Evolutionary conservation across 2,113 vertebrate genomes (phyloP), one percentile per base, ranked within the genome.

Genomic region (Podiceps cristatus): DNA sequence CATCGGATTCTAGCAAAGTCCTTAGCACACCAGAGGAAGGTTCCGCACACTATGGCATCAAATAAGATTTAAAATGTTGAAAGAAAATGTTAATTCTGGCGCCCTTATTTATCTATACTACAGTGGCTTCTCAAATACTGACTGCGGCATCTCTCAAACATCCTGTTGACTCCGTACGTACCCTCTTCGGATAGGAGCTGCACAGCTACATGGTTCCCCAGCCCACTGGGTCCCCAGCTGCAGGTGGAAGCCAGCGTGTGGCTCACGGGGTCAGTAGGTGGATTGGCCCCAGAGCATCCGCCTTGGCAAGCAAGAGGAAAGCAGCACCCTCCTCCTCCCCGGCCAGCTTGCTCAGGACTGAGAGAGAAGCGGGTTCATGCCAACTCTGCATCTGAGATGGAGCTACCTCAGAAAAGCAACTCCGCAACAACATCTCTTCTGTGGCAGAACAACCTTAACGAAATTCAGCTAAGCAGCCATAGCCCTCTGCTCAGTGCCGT

Each of bases 191-290:
- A 45, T 75, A 8, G 18, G 13, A 59, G 58, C 62, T 75, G 25
- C 25, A 29, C 3, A 7, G 50, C 55, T 50, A 7, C 50, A 11
- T 2, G 12, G 9, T 45, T 94, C 58, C 29, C 50, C 69, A 47
- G 29, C 13, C 23, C 35, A 5, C 20, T 7, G 20, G 5, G 13
- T 50, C 18, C 40, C 22, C 25, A 52, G 40, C 58, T 28, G 7
- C 2, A 4, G 45, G 45, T 17, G 45, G 45, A 16, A 16, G 7
- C 33, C 47, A 20, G 47, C 3, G 0, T 1, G 0, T 1, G 45
- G 45, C 28, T 31, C 24, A 28, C 11, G 4, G 42, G 31, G 45
- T 22, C 37, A 53, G 31, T 2, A 58, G 59, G 20, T 33, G 19
- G 20, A 17, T 60, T 9, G 29, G 25, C 44, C 37, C 50, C 49